A percentile compares a stretch with the other conserved stretches of the same genome.
Conservation (phyloP, 2,888 invertebrate species). For the Hemithea aestivaria region DNA sequence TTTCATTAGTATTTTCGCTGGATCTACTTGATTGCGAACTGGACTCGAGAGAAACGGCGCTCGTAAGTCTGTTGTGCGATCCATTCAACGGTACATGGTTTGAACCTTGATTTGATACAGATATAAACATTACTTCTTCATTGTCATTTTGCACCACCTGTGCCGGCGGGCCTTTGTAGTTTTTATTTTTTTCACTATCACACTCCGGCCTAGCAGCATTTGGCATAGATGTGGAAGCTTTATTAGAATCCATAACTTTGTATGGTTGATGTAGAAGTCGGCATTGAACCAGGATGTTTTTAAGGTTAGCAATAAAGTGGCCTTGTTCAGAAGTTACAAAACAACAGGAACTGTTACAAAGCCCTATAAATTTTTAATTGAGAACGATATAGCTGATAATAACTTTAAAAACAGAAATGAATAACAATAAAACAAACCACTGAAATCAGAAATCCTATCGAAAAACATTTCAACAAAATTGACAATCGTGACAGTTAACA, state of each 20-base stretch:
- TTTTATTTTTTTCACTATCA: conserved; percentile 46
- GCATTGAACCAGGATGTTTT: conserved; percentile 61
- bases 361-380: background rate
- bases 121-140: conserved; percentile 55
- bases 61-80: conserved; percentile 37
- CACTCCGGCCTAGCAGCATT: conserved; percentile 45
- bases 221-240: conserved; percentile 46
- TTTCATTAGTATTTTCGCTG: conserved; percentile 36
- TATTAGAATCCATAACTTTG: conserved; percentile 63
- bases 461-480: conserved; percentile 22
- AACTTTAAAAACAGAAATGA: conserved; percentile 7
- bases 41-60: conserved; percentile 39
- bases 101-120: conserved; percentile 48
- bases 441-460: conserved; percentile 6
- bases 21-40: conserved; percentile 34
- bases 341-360: background rate
- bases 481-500: conserved; percentile 2
- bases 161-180: conserved; percentile 38
- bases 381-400: background rate
- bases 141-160: conserved; percentile 44
- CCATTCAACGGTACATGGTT: conserved; percentile 49
- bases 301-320: conserved; percentile 42
- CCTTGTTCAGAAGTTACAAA: background rate
- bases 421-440: conserved; percentile 15
- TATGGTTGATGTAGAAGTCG: conserved; percentile 50